Evolutionary conservation across 2,888 invertebrate genomes (phyloP), one percentile per base, ranked within the genome.

Genomic region (Spodoptera exigua): DNA sequence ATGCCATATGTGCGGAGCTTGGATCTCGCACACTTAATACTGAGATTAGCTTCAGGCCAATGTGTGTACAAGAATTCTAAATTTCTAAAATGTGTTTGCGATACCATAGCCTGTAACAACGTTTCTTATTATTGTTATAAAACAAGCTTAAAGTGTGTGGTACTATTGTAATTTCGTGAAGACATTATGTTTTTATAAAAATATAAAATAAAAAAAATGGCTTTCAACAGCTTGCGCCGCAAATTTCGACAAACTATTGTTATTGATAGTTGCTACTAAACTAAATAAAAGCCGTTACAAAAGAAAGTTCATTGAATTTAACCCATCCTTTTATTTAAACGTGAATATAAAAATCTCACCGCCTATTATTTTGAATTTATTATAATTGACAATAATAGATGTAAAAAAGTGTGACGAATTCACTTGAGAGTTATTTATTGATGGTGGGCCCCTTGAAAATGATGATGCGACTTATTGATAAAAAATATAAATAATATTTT

Each of bases 351-450:
- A 78, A 73, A 76, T 67, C 54, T 61, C 48, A 68, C 69, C 65
- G 67, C 65, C 58, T 60, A 66, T 74, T 27, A 68, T 74, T 79
- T 74, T 61, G 73, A 79, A 80, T 82, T 82, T 78, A 80, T 80
- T 71, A 80, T 80, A 81, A 88, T 87, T 87, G 87, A 84, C 73
- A 83, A 85, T 83, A 88, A 89, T 88, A 79, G 79, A 87, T 80
- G 83, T 87, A 86, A 91, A 88, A 27, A 88, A 87, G 88, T 87
- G 78, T 92, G 88, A 88, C 91, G 88, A 91, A 93, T 89, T 78
- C 62, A 74, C 80, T 75, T 87, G 84, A 87, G 83, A 85, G 84
- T 86, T 81, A 88, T 89, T 87, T 86, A 88, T 85, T 74, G 78
- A 78, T 78, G 58, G 78, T 73, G 74, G 76, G 77, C 69, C 80